Base-by-base conservation (phyloP, 2,888 invertebrate species). In the Cristatella mucedo region DNA sequence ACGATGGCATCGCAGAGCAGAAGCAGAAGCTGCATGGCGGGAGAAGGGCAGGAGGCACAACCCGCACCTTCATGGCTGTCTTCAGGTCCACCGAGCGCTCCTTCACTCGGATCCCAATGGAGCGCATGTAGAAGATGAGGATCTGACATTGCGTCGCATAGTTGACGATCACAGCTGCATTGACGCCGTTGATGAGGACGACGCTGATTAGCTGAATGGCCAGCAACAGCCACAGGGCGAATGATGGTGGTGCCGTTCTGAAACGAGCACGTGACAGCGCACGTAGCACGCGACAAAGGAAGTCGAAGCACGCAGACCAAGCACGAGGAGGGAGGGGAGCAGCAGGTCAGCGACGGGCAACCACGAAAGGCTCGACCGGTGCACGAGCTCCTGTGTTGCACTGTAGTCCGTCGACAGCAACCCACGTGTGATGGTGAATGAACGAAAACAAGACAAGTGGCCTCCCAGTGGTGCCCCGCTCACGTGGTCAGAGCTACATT, bases 101-200 rank as follows among this genome's bases (percentile, higher is more conserved):
- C 43, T 58, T 57, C 3, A 66, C 49, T 30, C 60, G 47, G 15
- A 59, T 47, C 16, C 54, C 51, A 6, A 65, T 47, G 1, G 59
- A 58, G 33, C 54, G 53, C 21, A 64, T 54, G 46, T 60, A 62
- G 38, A 61, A 59, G 22, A 61, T 52, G 33, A 63, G 53, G 49
- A 63, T 59, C 42, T 60, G 58, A 46, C 65, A 65, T 47, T 66
- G 66, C 4, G 58, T 59, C 22, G 52, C 55, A 47, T 62, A 65
- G 51, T 65, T 66, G 21, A 63, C 51, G 9, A 63, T 54, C 13
- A 65, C 60, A 2, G 61, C 62, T 31, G 61, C 45, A 39, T 59
- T 57, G 7, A 65, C 59, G n/a, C 59, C 53, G 46, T 63, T 59
- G 16, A 56, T 44, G 3, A 60, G 42, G 22, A 59, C 40, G 9